A percentile compares a stretch with the other conserved stretches of the same genome.
Conservation (phyloP, 2,113 vertebrate genomes). For the Eptesicus fuscus region DNA sequence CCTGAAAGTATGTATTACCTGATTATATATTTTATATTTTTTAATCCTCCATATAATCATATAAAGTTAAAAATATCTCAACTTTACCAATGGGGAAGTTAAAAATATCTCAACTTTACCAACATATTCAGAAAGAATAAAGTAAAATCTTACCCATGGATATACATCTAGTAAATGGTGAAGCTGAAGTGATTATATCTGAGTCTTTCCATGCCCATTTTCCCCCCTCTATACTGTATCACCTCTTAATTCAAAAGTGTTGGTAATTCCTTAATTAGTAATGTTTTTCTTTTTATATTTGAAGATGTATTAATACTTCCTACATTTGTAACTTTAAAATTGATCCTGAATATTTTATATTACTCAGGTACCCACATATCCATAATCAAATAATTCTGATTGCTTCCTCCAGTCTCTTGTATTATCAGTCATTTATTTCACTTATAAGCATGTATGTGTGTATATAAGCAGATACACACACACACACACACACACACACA, state of each 20-base stretch:
- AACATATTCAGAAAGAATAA: background rate
- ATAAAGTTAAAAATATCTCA: background rate
- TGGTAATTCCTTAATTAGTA: background rate
- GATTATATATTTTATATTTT: background rate
- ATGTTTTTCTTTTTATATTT: slow-evolving; percentile 6
- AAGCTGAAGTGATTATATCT: background rate
- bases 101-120: background rate
- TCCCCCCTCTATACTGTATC: background rate
- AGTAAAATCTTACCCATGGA: background rate
- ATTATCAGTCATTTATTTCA: background rate
- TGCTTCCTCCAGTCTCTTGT: background rate
- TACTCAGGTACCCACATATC: background rate
- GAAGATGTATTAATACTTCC: background rate
- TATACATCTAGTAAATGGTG: background rate
- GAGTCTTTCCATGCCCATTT: background rate
- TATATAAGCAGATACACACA: background rate
- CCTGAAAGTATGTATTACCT: background rate
- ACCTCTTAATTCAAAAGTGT: background rate
- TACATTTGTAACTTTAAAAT: slow-evolving; percentile 2
- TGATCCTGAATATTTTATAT: background rate
- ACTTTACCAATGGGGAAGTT: background rate
- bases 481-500: background rate
- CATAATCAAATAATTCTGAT: background rate
- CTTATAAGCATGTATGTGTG: background rate
- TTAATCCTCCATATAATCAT: background rate